Evolutionary conservation across 2,888 invertebrate genomes (phyloP).

Genomic region (Melikaiella ostensackeni): DNA sequence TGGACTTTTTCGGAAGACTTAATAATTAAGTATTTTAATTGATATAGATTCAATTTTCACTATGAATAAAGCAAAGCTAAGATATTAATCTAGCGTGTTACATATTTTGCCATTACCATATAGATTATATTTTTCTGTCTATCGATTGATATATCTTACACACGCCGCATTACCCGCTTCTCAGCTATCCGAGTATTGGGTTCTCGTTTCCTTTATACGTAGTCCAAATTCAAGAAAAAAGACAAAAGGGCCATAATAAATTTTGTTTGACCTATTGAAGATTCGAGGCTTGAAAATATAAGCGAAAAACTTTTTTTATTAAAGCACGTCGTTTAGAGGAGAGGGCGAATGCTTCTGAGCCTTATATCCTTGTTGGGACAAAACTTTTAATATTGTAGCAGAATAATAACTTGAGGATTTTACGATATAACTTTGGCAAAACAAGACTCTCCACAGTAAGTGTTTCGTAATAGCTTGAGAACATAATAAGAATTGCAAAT

Average conservation of each 20-base stretch:
- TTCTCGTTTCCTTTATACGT: background rate
- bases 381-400: background rate
- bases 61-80: too few species aligned
- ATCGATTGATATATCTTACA: too few species aligned
- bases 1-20: too few species aligned
- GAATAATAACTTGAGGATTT: background rate
- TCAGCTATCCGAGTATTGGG: background rate
- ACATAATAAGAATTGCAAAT: background rate
- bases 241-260: background rate
- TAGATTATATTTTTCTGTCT: too few species aligned
- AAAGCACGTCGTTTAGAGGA: background rate
- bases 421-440: background rate
- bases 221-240: background rate
- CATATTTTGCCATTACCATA: too few species aligned
- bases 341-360: background rate
- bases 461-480: background rate
- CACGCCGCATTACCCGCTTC: too few species aligned
- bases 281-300: background rate
- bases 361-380: background rate
- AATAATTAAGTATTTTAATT: too few species aligned
- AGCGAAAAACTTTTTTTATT: constrained; percentile 14
- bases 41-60: too few species aligned
- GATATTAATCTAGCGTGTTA: too few species aligned
- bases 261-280: too few species aligned
- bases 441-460: too few species aligned